Conservation (phyloP, 64 coral and sea anemone genomes). For the Platygyra sinensis region DNA sequence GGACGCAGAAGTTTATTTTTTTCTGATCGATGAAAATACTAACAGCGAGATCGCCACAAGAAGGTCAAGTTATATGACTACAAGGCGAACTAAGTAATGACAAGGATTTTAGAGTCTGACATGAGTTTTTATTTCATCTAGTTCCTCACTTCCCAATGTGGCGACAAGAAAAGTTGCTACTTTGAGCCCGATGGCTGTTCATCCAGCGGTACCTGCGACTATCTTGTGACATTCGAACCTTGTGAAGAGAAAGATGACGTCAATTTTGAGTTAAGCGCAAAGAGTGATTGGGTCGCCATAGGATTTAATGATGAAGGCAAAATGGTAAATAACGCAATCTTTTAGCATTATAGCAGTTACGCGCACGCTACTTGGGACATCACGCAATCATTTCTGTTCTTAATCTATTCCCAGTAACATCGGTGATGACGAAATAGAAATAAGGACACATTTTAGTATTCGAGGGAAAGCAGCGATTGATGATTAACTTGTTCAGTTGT, state of each 20-base stretch:
- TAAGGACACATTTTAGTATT: too few relatives aligned
- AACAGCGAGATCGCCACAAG: neutral
- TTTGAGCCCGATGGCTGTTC: slow-evolving; percentile 57
- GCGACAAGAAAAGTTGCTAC: slow-evolving; percentile 52
- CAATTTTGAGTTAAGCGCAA: slow-evolving; percentile 62
- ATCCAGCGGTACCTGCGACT: slow-evolving; percentile 61
- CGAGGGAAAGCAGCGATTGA: too few relatives aligned
- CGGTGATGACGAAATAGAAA: too few relatives aligned
- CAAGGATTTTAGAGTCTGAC: neutral
- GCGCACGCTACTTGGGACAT: neutral
- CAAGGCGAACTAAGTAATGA: too few relatives aligned
- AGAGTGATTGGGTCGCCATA: slow-evolving; percentile 54
- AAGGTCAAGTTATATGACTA: neutral
- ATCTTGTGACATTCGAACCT: slow-evolving; percentile 59
- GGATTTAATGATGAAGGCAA: slow-evolving; percentile 57
- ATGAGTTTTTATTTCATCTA: neutral
- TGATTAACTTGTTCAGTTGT: too few relatives aligned
- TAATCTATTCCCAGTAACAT: too few relatives aligned
- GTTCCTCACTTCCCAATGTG: slow-evolving; percentile 52
- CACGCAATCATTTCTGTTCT: too few relatives aligned
- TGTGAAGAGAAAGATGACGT: slow-evolving; percentile 46
- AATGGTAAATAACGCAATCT: slow-evolving; percentile 48
- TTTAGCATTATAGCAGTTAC: neutral
- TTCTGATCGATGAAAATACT: too few relatives aligned
- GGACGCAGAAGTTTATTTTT: too few relatives aligned